phyloP scores from a whole-genome alignment of 1,140 invertebrate genomes.

The Bombus sibiricus region DNA sequence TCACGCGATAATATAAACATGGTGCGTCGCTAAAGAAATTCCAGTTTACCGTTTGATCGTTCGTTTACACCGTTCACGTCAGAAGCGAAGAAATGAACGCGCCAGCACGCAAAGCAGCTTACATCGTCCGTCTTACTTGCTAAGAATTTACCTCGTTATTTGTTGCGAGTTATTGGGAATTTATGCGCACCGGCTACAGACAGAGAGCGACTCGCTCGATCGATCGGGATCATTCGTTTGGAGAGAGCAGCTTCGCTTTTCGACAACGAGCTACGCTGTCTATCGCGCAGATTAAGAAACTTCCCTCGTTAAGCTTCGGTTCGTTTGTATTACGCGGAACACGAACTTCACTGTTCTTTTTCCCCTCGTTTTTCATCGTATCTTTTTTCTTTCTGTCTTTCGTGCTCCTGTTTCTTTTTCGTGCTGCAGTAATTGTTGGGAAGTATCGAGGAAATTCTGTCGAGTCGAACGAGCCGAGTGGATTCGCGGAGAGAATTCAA shows the following conservation, averaged over 20 bases:
- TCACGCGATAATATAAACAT: neutral
- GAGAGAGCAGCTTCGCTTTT: neutral
- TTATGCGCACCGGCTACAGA: slow-evolving; percentile 5
- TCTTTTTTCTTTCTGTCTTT: too few relatives aligned
- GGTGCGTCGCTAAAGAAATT: neutral
- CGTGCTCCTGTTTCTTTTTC: too few relatives aligned
- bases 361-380: neutral
- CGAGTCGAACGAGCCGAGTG: neutral
- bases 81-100: slow-evolving; percentile 5
- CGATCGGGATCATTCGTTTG: slow-evolving; percentile 31
- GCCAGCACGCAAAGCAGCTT: slow-evolving; percentile 42
- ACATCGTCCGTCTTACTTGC: neutral
- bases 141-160: slow-evolving; percentile 25
- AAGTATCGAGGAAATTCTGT: slow-evolving; percentile 7
- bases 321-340: slow-evolving; percentile 14
- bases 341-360: neutral
- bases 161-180: slow-evolving; percentile 42
- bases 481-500: neutral
- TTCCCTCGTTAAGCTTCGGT: slow-evolving; percentile 40
- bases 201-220: neutral
- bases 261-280: slow-evolving; percentile 7
- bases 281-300: slow-evolving; percentile 34
- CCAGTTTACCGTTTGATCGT: neutral
- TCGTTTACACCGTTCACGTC: neutral
- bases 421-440: neutral